phyloP scores from a whole-genome alignment of 2,797 vertebrate species.

The Pelochelys cantorii region DNA sequence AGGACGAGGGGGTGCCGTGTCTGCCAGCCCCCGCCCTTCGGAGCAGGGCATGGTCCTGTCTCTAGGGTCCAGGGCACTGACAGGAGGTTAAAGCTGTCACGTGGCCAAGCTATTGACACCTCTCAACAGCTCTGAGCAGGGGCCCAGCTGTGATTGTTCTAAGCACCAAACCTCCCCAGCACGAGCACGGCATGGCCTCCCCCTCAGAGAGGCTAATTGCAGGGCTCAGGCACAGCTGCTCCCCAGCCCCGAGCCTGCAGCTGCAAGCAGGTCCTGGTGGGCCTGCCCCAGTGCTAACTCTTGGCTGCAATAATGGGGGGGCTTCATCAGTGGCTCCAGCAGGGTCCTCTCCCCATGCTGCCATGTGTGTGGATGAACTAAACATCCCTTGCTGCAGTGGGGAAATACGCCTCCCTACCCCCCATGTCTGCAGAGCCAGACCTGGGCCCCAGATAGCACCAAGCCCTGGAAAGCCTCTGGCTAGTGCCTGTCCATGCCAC shows the following conservation, averaged over 20 bases:
- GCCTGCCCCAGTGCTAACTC: neutral
- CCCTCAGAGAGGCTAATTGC: slow-evolving; percentile 38
- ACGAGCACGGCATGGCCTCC: neutral
- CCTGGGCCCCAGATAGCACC: neutral
- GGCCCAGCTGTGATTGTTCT: neutral
- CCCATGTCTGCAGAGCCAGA: neutral
- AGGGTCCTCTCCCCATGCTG: neutral
- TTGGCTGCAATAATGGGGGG: neutral
- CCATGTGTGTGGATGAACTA: too few species aligned
- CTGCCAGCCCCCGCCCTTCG: neutral
- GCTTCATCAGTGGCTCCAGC: neutral
- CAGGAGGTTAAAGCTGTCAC: neutral
- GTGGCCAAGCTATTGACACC: neutral
- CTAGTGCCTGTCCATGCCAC: neutral
- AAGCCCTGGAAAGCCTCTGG: neutral
- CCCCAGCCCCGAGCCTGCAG: neutral
- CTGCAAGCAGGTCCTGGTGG: slow-evolving; percentile 12
- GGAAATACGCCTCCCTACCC: neutral
- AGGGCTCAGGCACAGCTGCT: slow-evolving; percentile 36
- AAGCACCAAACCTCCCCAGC: neutral
- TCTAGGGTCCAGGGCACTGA: neutral
- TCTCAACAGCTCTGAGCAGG: neutral
- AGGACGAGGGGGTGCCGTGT: neutral
- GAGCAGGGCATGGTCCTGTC: neutral
- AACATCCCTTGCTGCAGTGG: neutral